phyloP scores from a whole-genome alignment of 2,888 invertebrate species.

The Pasiphila rectangulata region DNA sequence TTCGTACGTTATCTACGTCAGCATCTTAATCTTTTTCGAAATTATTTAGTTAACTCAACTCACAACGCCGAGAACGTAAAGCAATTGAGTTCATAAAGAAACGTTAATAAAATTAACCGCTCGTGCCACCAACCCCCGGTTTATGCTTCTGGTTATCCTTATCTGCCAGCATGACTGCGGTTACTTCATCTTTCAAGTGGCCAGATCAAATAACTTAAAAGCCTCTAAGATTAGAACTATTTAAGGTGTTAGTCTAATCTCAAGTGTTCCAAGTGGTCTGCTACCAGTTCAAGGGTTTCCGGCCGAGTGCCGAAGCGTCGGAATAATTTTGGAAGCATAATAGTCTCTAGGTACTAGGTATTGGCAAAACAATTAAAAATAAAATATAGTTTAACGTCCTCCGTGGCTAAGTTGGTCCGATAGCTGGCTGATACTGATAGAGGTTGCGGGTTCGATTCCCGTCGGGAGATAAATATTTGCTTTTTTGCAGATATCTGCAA shows the following conservation, averaged over 20 bases:
- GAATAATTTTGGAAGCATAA: constrained; percentile 4
- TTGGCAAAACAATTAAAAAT: too few relatives aligned
- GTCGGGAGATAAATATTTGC: too few relatives aligned
- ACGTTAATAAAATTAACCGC: constrained; percentile 4
- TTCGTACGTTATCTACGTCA: too few relatives aligned
- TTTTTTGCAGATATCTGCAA: too few relatives aligned
- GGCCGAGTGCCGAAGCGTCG: constrained; percentile 32
- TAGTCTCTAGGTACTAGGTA: too few relatives aligned
- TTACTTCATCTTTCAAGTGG: constrained; percentile 59
- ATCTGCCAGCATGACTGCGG: constrained; percentile 25
- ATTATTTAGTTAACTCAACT: too few relatives aligned
- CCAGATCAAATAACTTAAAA: constrained; percentile 62
- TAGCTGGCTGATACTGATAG: too few relatives aligned
- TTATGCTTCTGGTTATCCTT: constrained; percentile 34
- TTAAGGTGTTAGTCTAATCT: constrained; percentile 73
- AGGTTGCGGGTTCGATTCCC: too few relatives aligned
- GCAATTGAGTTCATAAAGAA: constrained; percentile 3
- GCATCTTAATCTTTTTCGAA: too few relatives aligned
- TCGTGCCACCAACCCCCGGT: constrained; percentile 20
- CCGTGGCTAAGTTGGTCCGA: too few relatives aligned
- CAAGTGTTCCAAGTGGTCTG: constrained; percentile 48
- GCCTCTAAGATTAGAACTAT: constrained; percentile 58
- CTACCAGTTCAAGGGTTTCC: constrained; percentile 62
- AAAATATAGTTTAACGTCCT: too few relatives aligned
- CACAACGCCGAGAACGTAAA: neutral